phyloP scores from a whole-genome alignment of 2,797 vertebrate genomes.

The Pseudomugil tenellus region DNA sequence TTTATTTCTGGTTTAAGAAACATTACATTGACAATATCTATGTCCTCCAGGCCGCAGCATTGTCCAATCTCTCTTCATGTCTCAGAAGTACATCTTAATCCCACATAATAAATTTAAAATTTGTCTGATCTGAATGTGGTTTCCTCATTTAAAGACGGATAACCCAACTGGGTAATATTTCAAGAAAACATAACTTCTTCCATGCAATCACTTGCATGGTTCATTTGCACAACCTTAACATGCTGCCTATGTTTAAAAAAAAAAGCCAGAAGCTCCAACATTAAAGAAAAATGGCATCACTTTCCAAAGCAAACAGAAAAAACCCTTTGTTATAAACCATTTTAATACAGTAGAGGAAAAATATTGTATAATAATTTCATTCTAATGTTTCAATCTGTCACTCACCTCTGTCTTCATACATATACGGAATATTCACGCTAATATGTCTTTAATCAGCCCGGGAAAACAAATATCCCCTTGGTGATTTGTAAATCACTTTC shows the following conservation, averaged over 20 bases:
- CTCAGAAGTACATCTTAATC: too few relatives aligned
- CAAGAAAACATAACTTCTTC: too few relatives aligned
- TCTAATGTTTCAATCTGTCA: not conserved
- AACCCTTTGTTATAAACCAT: not conserved
- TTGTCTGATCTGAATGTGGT: too few relatives aligned
- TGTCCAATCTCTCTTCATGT: too few relatives aligned
- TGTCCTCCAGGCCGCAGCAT: too few relatives aligned
- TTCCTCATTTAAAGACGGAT: too few relatives aligned
- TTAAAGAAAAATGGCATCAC: not conserved
- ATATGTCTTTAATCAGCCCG: not conserved
- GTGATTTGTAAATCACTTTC: conserved; percentile 4
- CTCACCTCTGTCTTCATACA: not conserved
- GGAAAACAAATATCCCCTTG: not conserved
- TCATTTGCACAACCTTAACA: not conserved
- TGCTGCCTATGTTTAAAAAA: not conserved
- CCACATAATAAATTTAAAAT: too few relatives aligned
- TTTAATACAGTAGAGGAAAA: not conserved
- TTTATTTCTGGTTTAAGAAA: too few relatives aligned
- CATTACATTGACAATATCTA: too few relatives aligned
- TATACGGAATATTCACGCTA: not conserved
- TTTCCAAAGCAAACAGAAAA: not conserved
- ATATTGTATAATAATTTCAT: not conserved
- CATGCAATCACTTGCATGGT: too few relatives aligned
- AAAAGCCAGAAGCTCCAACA: not conserved
- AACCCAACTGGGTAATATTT: too few relatives aligned